phyloP scores from a whole-genome alignment of 30 jellyfish, hydroid and myxozoan species.

The Aurelia aurita region DNA sequence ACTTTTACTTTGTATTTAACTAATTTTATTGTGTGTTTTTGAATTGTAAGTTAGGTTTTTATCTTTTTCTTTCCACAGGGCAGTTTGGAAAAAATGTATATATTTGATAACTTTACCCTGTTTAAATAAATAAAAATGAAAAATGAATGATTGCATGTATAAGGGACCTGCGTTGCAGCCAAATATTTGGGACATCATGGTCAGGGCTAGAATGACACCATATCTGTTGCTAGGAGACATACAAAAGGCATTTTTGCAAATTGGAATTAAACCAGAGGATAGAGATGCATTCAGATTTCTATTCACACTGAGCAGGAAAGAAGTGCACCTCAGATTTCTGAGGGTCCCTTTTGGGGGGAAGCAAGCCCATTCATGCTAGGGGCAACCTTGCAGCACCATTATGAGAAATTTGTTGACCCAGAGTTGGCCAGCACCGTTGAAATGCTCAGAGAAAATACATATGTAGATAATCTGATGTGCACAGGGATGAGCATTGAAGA shows the following conservation, averaged over 20 bases:
- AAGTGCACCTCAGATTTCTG: background rate
- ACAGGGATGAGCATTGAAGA: background rate
- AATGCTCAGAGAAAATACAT: conserved; percentile 12
- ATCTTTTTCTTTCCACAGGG: too few relatives aligned
- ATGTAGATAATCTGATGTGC: conserved; percentile 17
- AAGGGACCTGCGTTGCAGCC: conserved; percentile 50
- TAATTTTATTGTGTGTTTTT: too few relatives aligned
- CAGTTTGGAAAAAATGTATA: too few relatives aligned
- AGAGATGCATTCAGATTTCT: too few relatives aligned
- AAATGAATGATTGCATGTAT: conserved; percentile 10
- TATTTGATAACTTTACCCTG: too few relatives aligned
- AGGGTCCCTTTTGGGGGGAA: conserved; percentile 30
- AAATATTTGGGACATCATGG: conserved; percentile 43
- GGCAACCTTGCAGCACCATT: conserved; percentile 22
- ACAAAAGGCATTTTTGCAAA: conserved; percentile 27
- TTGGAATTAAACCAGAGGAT: conserved; percentile 9
- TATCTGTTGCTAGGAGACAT: background rate
- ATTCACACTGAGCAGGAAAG: background rate
- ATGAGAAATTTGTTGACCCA: conserved; percentile 1
- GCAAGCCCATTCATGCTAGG: conserved; percentile 59
- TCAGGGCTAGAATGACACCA: conserved; percentile 50
- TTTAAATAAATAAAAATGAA: too few relatives aligned
- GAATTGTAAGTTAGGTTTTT: too few relatives aligned
- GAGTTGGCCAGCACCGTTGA: background rate
- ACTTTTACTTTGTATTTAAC: too few relatives aligned